Percentiles rank a stretch among this genome's conserved stretches.
Evolutionary conservation across 2,888 invertebrate genomes (phyloP).

Genomic region (Allacma fusca): DNA sequence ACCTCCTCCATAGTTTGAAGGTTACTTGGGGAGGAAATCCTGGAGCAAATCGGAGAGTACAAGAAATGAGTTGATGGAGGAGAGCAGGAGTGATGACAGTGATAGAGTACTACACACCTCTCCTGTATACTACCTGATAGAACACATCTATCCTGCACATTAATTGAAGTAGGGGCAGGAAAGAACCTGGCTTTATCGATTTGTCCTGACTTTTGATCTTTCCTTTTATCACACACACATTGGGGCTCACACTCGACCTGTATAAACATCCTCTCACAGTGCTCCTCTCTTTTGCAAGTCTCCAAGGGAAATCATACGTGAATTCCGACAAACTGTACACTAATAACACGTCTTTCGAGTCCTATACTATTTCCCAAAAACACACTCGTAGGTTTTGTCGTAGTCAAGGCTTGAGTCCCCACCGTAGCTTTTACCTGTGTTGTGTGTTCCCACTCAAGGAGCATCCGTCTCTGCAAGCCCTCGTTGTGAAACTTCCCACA

Average conservation of each 20-base stretch:
- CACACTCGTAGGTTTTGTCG: too few relatives aligned
- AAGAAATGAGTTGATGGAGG: conserved; percentile 16
- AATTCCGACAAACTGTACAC: not conserved
- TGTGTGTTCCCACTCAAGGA: not conserved
- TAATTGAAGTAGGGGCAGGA: conserved; percentile 9
- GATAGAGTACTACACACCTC: conserved; percentile 4
- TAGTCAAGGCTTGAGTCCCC: too few relatives aligned
- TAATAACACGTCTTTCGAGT: not conserved
- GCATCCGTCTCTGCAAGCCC: not conserved
- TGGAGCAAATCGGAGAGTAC: not conserved
- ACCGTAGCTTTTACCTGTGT: not conserved
- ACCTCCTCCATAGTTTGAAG: not conserved
- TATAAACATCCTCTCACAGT: conserved; percentile 5
- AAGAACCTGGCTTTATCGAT: conserved; percentile 11
- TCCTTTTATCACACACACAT: conserved; percentile 12
- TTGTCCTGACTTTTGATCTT: conserved; percentile 11
- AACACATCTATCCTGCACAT: not conserved
- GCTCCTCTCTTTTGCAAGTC: not conserved
- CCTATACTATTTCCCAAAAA: not conserved
- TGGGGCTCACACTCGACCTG: not conserved
- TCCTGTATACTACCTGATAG: not conserved
- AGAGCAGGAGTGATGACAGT: not conserved
- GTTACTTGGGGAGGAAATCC: not conserved
- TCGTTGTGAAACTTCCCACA: not conserved
- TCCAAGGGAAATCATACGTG: not conserved